phyloP scores from a whole-genome alignment of 1,140 invertebrate species.

The Zaprionus inermis region DNA sequence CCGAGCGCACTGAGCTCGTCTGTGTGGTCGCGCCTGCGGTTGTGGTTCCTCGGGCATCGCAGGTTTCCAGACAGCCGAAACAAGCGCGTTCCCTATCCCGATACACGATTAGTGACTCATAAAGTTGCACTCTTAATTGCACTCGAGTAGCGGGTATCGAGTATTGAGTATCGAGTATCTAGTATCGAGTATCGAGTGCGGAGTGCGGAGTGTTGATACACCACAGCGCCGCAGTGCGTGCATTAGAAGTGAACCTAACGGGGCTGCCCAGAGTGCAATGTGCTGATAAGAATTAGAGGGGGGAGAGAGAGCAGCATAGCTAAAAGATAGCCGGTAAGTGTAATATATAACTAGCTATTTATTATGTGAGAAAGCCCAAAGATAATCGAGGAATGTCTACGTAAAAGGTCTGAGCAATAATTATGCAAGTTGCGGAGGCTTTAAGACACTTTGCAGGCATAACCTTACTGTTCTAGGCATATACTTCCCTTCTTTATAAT shows the following conservation, averaged over 20 bases:
- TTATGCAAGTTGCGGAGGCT: no score
- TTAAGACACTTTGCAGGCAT: no score
- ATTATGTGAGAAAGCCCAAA: not conserved
- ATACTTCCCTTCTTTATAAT: no score
- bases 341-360: not conserved
- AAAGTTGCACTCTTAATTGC: constrained; percentile 77
- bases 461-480: no score
- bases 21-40: constrained; percentile 20
- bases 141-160: constrained; percentile 45
- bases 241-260: constrained; percentile 10
- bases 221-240: no score
- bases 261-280: constrained; percentile 28
- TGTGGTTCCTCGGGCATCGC: not conserved
- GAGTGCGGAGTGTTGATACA: constrained; percentile 9
- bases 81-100: not conserved
- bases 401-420: not conserved
- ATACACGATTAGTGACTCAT: constrained; percentile 69
- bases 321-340: not conserved
- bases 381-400: not conserved
- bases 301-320: not conserved
- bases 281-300: constrained; percentile 6
- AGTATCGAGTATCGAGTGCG: constrained; percentile 10
- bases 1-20: not conserved
- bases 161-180: not conserved
- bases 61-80: constrained; percentile 8